Conservation (phyloP, 2,888 invertebrate species). For the Lymantria dispar region DNA sequence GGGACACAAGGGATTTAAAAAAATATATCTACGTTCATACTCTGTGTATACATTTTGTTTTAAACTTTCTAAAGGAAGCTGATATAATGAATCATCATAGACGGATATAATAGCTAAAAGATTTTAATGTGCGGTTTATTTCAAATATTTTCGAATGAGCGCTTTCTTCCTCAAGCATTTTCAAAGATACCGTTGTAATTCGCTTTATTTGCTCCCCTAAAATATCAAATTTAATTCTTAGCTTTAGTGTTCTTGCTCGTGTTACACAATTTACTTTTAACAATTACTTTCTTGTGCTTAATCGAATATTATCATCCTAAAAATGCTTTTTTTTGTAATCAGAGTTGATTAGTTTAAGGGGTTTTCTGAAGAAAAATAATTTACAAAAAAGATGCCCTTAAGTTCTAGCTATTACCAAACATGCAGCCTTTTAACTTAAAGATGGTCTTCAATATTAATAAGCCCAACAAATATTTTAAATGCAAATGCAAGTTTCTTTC, state of each 20-base stretch:
- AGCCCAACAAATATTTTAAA: no score
- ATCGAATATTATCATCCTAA: neutral
- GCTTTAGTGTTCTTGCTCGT: conserved; percentile 16
- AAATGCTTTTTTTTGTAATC: no score
- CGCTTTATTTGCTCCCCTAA: conserved; percentile 64
- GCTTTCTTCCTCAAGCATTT: conserved; percentile 49
- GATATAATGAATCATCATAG: conserved; percentile 65
- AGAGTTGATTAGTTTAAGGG: no score
- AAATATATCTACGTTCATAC: no score
- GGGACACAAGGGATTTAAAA: conserved; percentile 16
- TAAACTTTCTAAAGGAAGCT: conserved; percentile 28
- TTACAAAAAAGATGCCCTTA: no score
- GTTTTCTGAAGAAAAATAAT: no score
- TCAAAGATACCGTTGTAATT: conserved; percentile 51
- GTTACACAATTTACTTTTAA: neutral
- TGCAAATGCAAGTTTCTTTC: no score
- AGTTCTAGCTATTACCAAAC: no score
- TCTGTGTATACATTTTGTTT: no score
- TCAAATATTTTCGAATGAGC: conserved; percentile 64
- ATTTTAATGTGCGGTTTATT: conserved; percentile 77
- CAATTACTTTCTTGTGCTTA: neutral
- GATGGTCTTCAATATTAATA: no score
- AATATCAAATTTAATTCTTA: conserved; percentile 52
- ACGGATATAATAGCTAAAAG: conserved; percentile 62
- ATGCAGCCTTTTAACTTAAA: no score